Conservation (phyloP, 1,140 invertebrate genomes). For the Formica exsecta region DNA sequence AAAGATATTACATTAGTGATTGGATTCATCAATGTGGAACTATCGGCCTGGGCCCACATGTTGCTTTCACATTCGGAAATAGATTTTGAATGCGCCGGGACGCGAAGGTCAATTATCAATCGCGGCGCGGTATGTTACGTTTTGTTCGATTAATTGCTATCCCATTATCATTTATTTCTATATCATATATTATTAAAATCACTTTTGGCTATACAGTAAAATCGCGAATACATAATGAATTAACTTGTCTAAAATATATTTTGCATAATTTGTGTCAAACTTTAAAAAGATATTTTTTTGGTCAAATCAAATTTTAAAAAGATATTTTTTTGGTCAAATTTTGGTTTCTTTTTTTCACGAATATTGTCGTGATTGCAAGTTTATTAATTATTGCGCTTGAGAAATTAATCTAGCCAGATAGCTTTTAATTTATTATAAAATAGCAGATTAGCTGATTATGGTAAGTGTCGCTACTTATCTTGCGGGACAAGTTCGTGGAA, state of each 20-base stretch:
- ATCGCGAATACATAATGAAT: neutral
- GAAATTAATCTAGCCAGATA: neutral
- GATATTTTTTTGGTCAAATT: neutral
- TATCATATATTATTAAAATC: neutral
- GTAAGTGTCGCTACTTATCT: neutral
- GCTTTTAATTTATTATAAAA: neutral
- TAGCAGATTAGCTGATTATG: neutral
- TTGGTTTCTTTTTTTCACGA: neutral
- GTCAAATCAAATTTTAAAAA: neutral
- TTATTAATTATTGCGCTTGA: slow-evolving; percentile 2
- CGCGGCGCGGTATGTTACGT: neutral
- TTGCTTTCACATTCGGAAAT: slow-evolving; percentile 47
- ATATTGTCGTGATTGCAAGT: neutral
- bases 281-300: neutral
- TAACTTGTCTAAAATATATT: neutral
- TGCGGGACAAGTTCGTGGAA: neutral
- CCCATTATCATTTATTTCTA: too few species aligned
- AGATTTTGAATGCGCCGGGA: neutral
- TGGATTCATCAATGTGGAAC: slow-evolving; percentile 47
- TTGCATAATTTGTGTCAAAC: neutral
- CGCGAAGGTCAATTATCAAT: slow-evolving; percentile 22
- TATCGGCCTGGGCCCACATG: slow-evolving; percentile 29
- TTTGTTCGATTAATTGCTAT: neutral
- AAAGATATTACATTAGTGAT: slow-evolving; percentile 54
- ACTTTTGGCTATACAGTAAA: neutral